Base-by-base conservation (phyloP, 2,797 vertebrate genomes). In the Onychomys torridus region DNA sequence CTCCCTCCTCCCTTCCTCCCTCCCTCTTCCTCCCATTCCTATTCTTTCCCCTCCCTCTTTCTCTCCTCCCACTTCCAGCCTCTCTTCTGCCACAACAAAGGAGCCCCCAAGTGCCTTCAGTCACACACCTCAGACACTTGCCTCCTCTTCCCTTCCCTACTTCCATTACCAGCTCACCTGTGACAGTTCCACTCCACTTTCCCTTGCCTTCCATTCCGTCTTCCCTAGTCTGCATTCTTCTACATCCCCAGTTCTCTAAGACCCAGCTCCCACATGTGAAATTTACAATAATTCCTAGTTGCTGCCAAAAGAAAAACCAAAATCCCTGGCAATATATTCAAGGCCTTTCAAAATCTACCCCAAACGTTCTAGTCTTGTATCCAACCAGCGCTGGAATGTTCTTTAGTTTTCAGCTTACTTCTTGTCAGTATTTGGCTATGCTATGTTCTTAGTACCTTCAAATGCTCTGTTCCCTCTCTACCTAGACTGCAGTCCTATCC, bases 291-390 rank as follows among this genome's bases (percentile, higher is more conserved):
- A 21, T 85, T 88, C 25, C 37, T 29, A 55, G 16, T 17, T 82
- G 43, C 29, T 90, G 52, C 79, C 16, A 55, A 94, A 52, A 90
- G 11, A 79, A 96, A 82, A 87, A 19, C n/a, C 34, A 73, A 86
- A 61, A 2, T 27, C 40, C 2, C 43, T 86, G 49, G 43, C 43
- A 81, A 61, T 91, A 43, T 14, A 89, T n/a, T 75, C 52, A 94
- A 91, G 17, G 9, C 6, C 55, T 17, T 92, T 91, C 27, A 43
- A 43, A 89, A 71, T 78, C 49, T 61, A 88, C 3, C 5, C 29
- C 21, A 61, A 77, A 79, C 40, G 73, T 92, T 37, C 57, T 37
- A 59, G 69, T 93, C 67, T 89, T 55, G 49, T 86, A 52, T 79
- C n/a, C 34, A 78, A 4, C 52, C 29, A 17, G 57, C 69, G 16